A percentile compares a stretch with the other conserved stretches of the same genome.
phyloP scores from a whole-genome alignment of 2,797 vertebrate species.

The Pseudochaenichthys georgianus region DNA sequence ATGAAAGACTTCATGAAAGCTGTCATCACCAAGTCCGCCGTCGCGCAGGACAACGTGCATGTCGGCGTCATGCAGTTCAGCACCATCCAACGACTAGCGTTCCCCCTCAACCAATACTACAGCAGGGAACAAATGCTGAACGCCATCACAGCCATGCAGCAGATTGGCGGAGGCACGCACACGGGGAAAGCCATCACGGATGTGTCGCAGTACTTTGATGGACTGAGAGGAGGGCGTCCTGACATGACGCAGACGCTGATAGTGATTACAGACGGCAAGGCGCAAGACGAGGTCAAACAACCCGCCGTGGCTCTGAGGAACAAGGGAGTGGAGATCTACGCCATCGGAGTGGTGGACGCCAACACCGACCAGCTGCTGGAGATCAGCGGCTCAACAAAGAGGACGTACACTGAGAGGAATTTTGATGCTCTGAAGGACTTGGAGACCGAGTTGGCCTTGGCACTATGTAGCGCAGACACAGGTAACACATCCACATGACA shows the following conservation, averaged over 20 bases:
- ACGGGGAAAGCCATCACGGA: constrained; percentile 79
- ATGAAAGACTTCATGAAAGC: constrained; percentile 79
- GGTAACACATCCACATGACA: constrained; percentile 67
- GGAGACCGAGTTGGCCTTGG: constrained; percentile 75
- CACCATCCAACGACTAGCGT: constrained; percentile 56
- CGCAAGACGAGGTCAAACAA: constrained; percentile 75
- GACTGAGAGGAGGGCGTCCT: constrained; percentile 56
- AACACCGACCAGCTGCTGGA: constrained; percentile 72
- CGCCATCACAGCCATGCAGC: constrained; percentile 60
- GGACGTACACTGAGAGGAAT: constrained; percentile 60
- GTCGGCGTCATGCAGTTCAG: constrained; percentile 86
- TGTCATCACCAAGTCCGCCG: constrained; percentile 69
- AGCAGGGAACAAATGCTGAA: constrained; percentile 41
- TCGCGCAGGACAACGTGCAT: constrained; percentile 75
- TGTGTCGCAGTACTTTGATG: constrained; percentile 50
- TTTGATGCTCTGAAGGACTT: constrained; percentile 78
- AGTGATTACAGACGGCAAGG: constrained; percentile 83
- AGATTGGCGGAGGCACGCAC: constrained; percentile 43
- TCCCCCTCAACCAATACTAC: constrained; percentile 70
- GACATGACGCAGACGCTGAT: constrained; percentile 78
- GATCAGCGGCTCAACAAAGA: constrained; percentile 72
- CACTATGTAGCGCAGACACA: constrained; percentile 72
- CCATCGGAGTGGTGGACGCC: constrained; percentile 78
- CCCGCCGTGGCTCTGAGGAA: constrained; percentile 78
- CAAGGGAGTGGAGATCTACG: constrained; percentile 79